Percentiles rank a stretch among this genome's conserved stretches.
These are phyloP conservation scores for Melinopterus prodromus DNA, from an alignment of 2,888 invertebrate genomes.

Conservation along the genomic window DNA sequence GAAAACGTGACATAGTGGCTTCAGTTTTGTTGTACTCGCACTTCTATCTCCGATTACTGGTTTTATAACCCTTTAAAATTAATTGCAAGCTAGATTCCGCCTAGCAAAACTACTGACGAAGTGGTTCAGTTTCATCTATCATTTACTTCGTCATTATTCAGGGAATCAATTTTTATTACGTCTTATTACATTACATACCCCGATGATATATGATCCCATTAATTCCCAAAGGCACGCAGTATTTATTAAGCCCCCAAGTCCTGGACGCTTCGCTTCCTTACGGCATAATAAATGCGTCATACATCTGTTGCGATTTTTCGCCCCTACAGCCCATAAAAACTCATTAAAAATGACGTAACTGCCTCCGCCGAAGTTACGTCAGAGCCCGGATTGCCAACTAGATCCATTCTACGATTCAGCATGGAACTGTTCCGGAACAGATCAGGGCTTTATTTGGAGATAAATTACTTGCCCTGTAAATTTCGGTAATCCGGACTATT, in stretches of 20 bases:
- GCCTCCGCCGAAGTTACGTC: not conserved
- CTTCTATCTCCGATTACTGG: too few species aligned
- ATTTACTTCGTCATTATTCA: too few species aligned
- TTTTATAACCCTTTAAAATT: too few species aligned
- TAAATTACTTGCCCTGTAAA: not conserved
- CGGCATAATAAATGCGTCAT: not conserved
- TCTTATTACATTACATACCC: not conserved
- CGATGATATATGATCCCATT: not conserved
- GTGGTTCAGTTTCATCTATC: too few species aligned
- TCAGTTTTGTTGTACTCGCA: too few species aligned
- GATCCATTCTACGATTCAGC: not conserved
- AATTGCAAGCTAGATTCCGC: too few species aligned
- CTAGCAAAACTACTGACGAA: too few species aligned
- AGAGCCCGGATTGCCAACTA: not conserved
- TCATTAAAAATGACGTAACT: not conserved
- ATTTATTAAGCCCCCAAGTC: not conserved
- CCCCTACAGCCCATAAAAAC: conserved; percentile 4
- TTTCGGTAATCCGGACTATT: not conserved
- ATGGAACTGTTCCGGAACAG: not conserved
- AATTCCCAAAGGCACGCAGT: not conserved
- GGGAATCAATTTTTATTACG: not conserved
- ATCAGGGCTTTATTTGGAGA: not conserved
- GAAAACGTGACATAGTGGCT: too few species aligned
- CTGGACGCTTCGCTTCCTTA: not conserved
- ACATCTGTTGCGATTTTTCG: conserved; percentile 4